A percentile compares a stretch with the other conserved stretches of the same genome.
Evolutionary conservation across 2,888 invertebrate genomes (phyloP).

Genomic region (Bugula neritina): DNA sequence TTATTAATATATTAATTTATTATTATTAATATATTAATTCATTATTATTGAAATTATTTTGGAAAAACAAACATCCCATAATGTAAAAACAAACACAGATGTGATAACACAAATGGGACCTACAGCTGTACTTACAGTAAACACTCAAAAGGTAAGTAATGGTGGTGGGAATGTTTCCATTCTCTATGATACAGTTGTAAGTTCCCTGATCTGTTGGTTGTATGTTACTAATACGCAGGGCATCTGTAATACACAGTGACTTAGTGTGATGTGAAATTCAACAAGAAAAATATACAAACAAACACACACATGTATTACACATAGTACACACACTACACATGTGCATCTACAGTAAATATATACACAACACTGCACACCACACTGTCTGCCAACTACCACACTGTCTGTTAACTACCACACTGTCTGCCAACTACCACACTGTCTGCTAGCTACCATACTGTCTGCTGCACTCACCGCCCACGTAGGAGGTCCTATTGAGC

Average conservation of each 20-base stretch:
- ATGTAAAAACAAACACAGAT: no score
- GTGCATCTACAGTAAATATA: no score
- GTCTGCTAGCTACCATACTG: neutral
- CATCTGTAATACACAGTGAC: slow-evolving; percentile 34
- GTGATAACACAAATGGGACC: no score
- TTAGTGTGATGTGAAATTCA: neutral
- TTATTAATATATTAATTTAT: no score
- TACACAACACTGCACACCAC: no score
- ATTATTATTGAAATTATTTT: no score
- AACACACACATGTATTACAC: neutral
- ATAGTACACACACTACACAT: no score
- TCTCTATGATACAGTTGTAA: slow-evolving; percentile 43
- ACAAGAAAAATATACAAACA: neutral
- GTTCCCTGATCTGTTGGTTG: slow-evolving; percentile 42
- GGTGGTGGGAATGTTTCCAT: slow-evolving; percentile 30
- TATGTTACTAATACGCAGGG: slow-evolving; percentile 39
- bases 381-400: no score
- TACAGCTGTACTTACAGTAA: neutral
- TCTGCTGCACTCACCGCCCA: neutral
- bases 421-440: no score
- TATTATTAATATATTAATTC: no score
- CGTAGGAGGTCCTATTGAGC: neutral
- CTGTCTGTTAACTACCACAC: no score
- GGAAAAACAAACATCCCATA: no score
- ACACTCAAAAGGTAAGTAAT: neutral